These are phyloP conservation scores for Rhinella marina DNA, from an alignment of 2,797 vertebrate species.

Conservation along the genomic window DNA sequence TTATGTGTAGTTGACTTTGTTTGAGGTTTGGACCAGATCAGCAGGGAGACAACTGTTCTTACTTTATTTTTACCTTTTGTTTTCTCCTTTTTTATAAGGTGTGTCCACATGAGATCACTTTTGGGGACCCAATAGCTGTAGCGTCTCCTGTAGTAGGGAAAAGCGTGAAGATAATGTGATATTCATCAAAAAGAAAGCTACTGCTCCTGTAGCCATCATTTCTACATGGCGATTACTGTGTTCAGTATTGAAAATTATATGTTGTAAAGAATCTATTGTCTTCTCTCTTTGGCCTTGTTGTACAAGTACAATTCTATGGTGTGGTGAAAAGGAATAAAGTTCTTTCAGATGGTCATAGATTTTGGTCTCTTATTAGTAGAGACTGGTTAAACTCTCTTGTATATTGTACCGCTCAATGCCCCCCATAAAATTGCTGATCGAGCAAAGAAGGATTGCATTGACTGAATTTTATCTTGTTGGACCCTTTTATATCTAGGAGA, in stretches of 20 bases:
- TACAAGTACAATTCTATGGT: too few relatives aligned
- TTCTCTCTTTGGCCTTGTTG: too few relatives aligned
- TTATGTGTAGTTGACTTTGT: not conserved
- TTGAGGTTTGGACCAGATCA: not conserved
- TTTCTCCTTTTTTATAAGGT: not conserved
- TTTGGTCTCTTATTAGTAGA: not conserved
- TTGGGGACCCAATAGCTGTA: not conserved
- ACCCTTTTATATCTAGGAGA: too few relatives aligned
- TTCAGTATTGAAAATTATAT: too few relatives aligned
- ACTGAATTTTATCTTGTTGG: not conserved
- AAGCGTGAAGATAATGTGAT: not conserved
- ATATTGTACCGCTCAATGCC: too few relatives aligned
- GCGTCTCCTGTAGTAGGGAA: not conserved
- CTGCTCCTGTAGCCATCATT: too few relatives aligned
- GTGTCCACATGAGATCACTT: not conserved
- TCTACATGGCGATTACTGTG: not conserved
- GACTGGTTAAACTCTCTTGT: too few relatives aligned
- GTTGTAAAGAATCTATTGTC: too few relatives aligned
- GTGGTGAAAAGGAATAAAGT: too few relatives aligned
- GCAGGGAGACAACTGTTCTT: not conserved
- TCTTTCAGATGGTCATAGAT: not conserved
- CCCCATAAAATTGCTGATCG: not conserved
- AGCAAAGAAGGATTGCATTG: not conserved
- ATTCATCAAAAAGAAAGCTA: not conserved
- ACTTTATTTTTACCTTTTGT: too few relatives aligned